Conservation (phyloP, 92 coral and sea anemone genomes). For the Metridium senile region DNA sequence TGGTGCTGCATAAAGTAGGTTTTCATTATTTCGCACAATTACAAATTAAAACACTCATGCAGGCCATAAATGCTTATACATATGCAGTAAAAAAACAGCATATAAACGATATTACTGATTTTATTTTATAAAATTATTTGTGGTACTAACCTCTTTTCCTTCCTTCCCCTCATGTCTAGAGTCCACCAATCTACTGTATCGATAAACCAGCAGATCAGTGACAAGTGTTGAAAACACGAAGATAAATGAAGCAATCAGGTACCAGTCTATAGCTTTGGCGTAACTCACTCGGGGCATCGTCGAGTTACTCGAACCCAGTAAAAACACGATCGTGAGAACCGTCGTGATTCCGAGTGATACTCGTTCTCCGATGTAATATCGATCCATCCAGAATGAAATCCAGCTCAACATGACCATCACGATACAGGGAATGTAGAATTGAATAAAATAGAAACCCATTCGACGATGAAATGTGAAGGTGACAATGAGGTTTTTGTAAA, state of each 20-base stretch:
- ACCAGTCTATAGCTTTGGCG: slow-evolving; percentile 99
- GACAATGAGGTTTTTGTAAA: slow-evolving; percentile 80
- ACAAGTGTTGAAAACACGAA: slow-evolving; percentile 95
- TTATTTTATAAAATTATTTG: too few species aligned
- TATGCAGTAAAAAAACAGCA: too few species aligned
- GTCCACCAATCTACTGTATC: slow-evolving; percentile 53
- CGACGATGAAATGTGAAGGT: slow-evolving; percentile 90
- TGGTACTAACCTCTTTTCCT: slow-evolving; percentile 37
- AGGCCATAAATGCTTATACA: too few species aligned
- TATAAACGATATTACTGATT: too few species aligned
- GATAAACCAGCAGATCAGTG: slow-evolving; percentile 78
- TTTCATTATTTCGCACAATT: too few species aligned
- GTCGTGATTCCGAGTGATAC: slow-evolving; percentile 97
- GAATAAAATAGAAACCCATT: slow-evolving; percentile 97
- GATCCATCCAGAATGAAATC: slow-evolving; percentile 98
- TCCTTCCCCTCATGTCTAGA: slow-evolving; percentile 8
- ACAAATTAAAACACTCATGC: too few species aligned
- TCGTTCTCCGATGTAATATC: slow-evolving; percentile 94
- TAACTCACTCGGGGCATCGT: slow-evolving; percentile 99
- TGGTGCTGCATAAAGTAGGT: too few species aligned
- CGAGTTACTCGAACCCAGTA: slow-evolving; percentile 96
- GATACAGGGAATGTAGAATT: slow-evolving; percentile 89
- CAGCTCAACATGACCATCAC: slow-evolving; percentile 93
- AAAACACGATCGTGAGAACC: slow-evolving; percentile 93
- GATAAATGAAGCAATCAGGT: slow-evolving; percentile 88